These are phyloP conservation scores for Exocentrus adspersus DNA, from an alignment of 2,888 invertebrate genomes.

Conservation along the genomic window DNA sequence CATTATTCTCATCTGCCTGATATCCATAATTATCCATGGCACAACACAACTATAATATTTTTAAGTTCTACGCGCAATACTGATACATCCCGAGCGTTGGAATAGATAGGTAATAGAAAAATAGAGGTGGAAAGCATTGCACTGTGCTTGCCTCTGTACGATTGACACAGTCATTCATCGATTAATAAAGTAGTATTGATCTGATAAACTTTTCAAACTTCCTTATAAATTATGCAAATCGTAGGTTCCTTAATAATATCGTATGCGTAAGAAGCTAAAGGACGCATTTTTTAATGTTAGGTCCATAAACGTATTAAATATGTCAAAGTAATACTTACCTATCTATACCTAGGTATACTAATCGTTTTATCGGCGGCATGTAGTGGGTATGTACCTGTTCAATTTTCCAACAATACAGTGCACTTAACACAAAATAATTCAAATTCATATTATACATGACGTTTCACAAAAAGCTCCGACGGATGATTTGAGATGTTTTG, in stretches of 20 bases:
- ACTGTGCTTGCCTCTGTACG: slow-evolving; percentile 19
- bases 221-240: slow-evolving; percentile 31
- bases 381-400: too few relatives aligned
- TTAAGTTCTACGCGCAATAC: not conserved
- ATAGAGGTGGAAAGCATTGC: slow-evolving; percentile 5
- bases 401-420: too few relatives aligned
- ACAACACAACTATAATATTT: not conserved
- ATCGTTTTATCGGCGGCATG: too few relatives aligned
- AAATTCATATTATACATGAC: too few relatives aligned
- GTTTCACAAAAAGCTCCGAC: too few relatives aligned
- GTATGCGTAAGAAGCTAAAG: too few relatives aligned
- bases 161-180: slow-evolving; percentile 31
- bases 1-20: slow-evolving; percentile 44
- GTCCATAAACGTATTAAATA: too few relatives aligned
- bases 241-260: not conserved
- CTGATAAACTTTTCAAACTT: slow-evolving; percentile 23
- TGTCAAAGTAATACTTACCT: too few relatives aligned
- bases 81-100: slow-evolving; percentile 18
- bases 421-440: too few relatives aligned
- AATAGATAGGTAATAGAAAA: slow-evolving; percentile 25
- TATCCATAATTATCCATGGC: slow-evolving; percentile 50
- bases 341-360: too few relatives aligned
- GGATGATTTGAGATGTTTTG: too few relatives aligned
- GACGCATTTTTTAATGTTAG: too few relatives aligned
- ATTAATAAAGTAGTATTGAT: slow-evolving; percentile 28